Evolutionary conservation across 2,797 vertebrate species (phyloP).

Genomic region (Microcaecilia unicolor): DNA sequence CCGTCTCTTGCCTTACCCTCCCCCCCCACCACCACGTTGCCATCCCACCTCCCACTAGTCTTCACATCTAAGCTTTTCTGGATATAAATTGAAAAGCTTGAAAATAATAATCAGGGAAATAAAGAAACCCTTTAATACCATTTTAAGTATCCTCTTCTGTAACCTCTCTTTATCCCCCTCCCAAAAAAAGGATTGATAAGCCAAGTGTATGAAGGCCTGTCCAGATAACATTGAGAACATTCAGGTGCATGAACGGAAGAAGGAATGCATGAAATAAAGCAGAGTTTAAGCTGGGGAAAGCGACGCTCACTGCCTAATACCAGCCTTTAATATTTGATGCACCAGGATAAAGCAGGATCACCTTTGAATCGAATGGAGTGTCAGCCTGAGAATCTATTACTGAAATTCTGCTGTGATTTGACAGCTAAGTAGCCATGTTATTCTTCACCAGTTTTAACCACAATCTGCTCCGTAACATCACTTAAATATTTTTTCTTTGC

Average conservation of each 20-base stretch:
- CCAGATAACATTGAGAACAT: slow-evolving; percentile 95
- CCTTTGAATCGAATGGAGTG: slow-evolving; percentile 98
- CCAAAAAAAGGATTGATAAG: slow-evolving; percentile 78
- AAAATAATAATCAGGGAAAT: slow-evolving; percentile 59
- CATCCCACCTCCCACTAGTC: slow-evolving; percentile 40
- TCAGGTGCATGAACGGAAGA: slow-evolving; percentile 56
- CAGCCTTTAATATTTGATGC: slow-evolving; percentile 99
- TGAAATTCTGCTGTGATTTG: slow-evolving; percentile 89
- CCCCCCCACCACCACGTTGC: too few species aligned
- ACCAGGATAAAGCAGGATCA: slow-evolving; percentile 97
- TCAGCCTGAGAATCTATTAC: slow-evolving; percentile 99
- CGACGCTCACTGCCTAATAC: slow-evolving; percentile 85
- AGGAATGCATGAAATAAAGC: slow-evolving; percentile 19
- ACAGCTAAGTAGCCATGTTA: slow-evolving; percentile 84
- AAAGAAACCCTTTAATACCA: slow-evolving; percentile 48
- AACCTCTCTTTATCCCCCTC: background rate
- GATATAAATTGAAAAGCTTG: slow-evolving; percentile 72
- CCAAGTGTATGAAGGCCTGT: slow-evolving; percentile 68
- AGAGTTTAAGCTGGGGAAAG: slow-evolving; percentile 70
- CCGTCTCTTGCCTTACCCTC: slow-evolving; percentile 33
- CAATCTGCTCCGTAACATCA: slow-evolving; percentile 79
- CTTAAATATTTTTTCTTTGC: slow-evolving; percentile 92
- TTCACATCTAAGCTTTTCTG: slow-evolving; percentile 43
- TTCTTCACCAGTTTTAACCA: slow-evolving; percentile 82
- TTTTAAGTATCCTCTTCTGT: slow-evolving; percentile 62